A percentile compares a stretch with the other conserved stretches of the same genome.
phyloP scores from a whole-genome alignment of 1,140 invertebrate species.

The Zaprionus vittiger region DNA sequence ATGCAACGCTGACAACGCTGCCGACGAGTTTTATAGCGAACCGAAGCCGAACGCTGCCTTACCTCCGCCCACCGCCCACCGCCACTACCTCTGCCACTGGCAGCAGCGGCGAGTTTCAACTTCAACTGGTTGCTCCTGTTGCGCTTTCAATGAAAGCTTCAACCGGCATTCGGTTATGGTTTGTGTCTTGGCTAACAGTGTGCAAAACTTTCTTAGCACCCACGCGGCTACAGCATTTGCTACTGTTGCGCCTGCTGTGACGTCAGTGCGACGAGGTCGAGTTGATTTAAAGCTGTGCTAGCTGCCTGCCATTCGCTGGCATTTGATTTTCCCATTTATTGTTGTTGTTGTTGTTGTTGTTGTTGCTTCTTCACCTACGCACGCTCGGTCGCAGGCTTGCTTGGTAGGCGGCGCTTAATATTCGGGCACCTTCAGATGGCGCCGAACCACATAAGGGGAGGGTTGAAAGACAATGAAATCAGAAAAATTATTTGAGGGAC shows the following conservation, averaged over 20 bases:
- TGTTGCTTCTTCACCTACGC: constrained; percentile 52
- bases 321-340: constrained; percentile 49
- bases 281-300: constrained; percentile 65
- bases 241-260: constrained; percentile 43
- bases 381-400: constrained; percentile 48
- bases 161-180: constrained; percentile 35
- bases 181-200: constrained; percentile 36
- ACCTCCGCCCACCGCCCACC: constrained; percentile 1
- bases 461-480: constrained; percentile 47
- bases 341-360: constrained; percentile 17
- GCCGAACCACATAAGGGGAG: constrained; percentile 25
- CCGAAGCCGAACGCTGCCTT: constrained; percentile 46
- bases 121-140: constrained; percentile 76
- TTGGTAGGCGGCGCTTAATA: constrained; percentile 64
- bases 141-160: constrained; percentile 67
- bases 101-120: constrained; percentile 52
- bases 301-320: constrained; percentile 71
- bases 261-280: constrained; percentile 62
- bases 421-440: constrained; percentile 27
- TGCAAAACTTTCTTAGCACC: constrained; percentile 39
- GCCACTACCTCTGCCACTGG: neutral
- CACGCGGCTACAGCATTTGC: constrained; percentile 35
- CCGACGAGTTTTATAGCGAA: constrained; percentile 70
- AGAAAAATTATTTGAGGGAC: constrained; percentile 11
- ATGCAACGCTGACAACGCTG: constrained; percentile 50